Conservation (phyloP, 2,113 vertebrate species). For the Cricetomys ansorgei region DNA sequence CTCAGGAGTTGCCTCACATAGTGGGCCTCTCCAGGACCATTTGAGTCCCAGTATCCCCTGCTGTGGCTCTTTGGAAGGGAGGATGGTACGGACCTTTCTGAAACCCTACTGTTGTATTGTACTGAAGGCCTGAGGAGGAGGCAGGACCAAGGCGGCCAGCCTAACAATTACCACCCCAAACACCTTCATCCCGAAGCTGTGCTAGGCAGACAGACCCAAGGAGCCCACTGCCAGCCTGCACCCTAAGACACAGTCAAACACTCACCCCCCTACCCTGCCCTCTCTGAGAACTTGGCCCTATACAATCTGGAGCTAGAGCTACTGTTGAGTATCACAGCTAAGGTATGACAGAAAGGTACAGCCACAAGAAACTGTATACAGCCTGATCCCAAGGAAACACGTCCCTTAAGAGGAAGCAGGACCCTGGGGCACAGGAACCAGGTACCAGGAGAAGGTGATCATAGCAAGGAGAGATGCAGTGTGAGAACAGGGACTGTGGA, state of each 20-base stretch:
- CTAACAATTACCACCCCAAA: not conserved
- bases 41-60: not conserved
- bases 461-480: too few species aligned
- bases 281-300: not conserved
- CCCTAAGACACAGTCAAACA: not conserved
- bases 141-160: not conserved
- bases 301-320: not conserved
- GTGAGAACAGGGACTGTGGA: not conserved
- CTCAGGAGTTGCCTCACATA: not conserved
- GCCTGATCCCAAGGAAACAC: accelerated
- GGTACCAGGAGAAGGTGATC: not conserved
- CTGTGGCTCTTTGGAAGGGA: not conserved
- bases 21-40: not conserved
- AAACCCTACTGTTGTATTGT: not conserved
- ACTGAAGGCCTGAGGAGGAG: not conserved
- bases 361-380: not conserved
- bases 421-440: not conserved
- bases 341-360: not conserved
- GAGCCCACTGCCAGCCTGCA: not conserved
- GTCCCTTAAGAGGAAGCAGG: not conserved
- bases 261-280: not conserved
- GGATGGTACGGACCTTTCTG: not conserved
- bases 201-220: not conserved
- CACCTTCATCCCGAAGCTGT: not conserved
- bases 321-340: not conserved